Evolutionary conservation across 2,888 invertebrate species (phyloP), one percentile per base, ranked within the genome.

Genomic region (Patella caerulea): DNA sequence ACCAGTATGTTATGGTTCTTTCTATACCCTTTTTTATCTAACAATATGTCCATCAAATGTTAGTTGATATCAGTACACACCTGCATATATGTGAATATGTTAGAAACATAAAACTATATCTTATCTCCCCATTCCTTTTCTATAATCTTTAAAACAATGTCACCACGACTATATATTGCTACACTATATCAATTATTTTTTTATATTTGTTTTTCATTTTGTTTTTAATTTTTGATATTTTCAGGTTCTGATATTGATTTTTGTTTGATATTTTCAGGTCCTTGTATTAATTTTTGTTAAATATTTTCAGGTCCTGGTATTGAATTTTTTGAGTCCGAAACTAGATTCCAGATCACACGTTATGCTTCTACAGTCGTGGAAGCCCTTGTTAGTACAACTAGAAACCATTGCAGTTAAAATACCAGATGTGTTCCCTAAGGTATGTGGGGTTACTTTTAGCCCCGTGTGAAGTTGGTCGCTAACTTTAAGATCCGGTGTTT

Each of bases 361-460:
- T 56, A 78, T 80, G n/a, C 81, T 90, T 34, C 81, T 90, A 65
- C 77, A 86, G 75, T 84, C 84, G 75, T 86, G 89, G 56, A 83
- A 87, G 77, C 82, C 86, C 0, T 75, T 89, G 12, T 81, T 82
- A 15, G 77, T 81, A 77, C 84, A 87, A 45, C 83, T 90, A 15
- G 79, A 81, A 45, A 84, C 82, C 15, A 80, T 90, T 55, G 83
- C 86, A 15, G 59, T 75, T 7, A 75, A 77, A 19, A 80, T 89
- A 29, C 88, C 88, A 5, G 81, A 86, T 14, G 71, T 87, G 24
- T 90, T 90, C 78, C 87, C 88, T 56, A 83, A 83, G 77, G 90
- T 89, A 83, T 84, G 85, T 85, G n/a, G 2, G 2, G 34, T 69
- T 29, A 24, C 54, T n/a, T 55, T 76, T 54, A 84, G 84, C 9